phyloP scores from a whole-genome alignment of 2,888 invertebrate genomes.

The Lucinisca nassula region DNA sequence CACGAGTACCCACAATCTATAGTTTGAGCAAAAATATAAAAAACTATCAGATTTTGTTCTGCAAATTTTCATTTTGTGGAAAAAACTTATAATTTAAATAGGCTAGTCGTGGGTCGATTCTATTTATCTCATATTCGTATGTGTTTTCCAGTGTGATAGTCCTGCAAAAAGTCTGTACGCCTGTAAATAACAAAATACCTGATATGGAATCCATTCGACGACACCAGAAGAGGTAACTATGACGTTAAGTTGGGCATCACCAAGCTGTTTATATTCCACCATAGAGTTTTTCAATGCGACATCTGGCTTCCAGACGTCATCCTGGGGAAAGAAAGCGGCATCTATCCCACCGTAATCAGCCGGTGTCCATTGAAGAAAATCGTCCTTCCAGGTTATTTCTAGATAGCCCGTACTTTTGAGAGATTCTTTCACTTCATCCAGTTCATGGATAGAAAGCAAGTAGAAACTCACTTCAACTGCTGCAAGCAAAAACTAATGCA shows the following conservation, averaged over 20 bases:
- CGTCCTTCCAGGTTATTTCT: not conserved
- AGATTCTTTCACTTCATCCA: not conserved
- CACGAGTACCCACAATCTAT: no score
- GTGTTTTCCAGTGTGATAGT: no score
- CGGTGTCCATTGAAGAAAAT: not conserved
- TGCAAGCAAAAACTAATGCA: no score
- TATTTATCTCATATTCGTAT: no score
- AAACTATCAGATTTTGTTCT: no score
- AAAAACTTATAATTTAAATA: no score
- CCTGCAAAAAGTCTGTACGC: no score
- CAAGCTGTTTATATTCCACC: slow-evolving; percentile 48
- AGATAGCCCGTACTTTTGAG: not conserved
- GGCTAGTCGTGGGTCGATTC: no score
- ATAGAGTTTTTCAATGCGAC: slow-evolving; percentile 56
- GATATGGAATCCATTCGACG: slow-evolving; percentile 50
- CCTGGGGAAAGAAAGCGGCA: slow-evolving; percentile 15
- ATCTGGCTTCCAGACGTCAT: slow-evolving; percentile 65
- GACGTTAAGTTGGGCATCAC: slow-evolving; percentile 41
- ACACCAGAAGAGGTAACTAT: slow-evolving; percentile 15
- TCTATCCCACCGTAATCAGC: not conserved
- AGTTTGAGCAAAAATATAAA: no score
- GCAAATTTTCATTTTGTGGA: no score
- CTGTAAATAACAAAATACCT: no score
- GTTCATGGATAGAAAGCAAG: not conserved
- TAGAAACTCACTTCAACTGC: not conserved